Evolutionary conservation across 2,888 invertebrate genomes (phyloP), one percentile per base, ranked within the genome.

Genomic region (Dasypogon diadema): DNA sequence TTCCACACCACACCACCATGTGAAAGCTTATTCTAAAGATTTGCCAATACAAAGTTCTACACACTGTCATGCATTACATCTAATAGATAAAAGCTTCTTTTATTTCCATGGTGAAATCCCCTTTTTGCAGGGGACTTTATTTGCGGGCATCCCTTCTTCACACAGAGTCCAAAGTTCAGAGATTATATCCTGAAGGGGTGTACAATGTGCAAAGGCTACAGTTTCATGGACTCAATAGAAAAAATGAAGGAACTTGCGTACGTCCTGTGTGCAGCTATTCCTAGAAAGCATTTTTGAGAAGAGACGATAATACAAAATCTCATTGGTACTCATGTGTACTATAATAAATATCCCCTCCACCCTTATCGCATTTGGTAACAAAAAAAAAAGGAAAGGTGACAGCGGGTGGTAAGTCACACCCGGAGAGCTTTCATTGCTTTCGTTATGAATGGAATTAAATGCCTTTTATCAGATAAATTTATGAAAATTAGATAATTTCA

Each of bases 401-500:
- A 37, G 37, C 60, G 16, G 60, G 60, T 37, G 60, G 37, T 10
- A 37, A 22, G 37, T 58, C 26, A 24, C 30, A 3, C 58, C 16
- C 30, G 58, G 26, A 10, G 26, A 30, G 58, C 37, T 60, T 76
- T 60, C 76, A 34, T 30, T 68, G 37, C 30, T 34, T 12, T 56
- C 26, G 24, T 55, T 22, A 51, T 63, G 54, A 76, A 37, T 60
- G 60, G 37, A 60, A 37, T 60, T 60, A 60, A 60, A 60, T 37
- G 60, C 18, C 60, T 60, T 55, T 76, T 76, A 76, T 76, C 76
- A 56, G 76, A 76, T 74, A 76, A 76, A 76, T 76, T 76, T 76
- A 76, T 74, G 76, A 74, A 76, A 63, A 73, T 76, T 76, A 74
- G 73, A 46, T 76, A 76, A 76, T 76, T 76, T 65, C 55, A 42